phyloP scores from a whole-genome alignment of 2,888 invertebrate genomes.

The Polietes domitor region DNA sequence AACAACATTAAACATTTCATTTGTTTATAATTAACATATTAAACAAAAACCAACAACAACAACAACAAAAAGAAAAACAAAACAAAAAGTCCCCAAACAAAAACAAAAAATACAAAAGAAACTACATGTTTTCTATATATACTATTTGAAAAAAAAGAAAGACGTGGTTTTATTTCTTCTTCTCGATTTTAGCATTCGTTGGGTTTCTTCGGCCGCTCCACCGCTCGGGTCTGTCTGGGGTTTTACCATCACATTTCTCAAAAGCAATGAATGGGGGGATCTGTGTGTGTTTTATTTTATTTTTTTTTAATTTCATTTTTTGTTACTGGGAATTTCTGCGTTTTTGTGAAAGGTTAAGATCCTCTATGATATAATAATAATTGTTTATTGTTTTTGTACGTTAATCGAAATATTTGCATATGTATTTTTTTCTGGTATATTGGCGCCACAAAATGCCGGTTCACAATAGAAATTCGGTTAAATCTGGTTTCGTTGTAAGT shows the following conservation, averaged over 20 bases:
- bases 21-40: constrained; percentile 51
- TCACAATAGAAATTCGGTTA: neutral
- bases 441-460: constrained; percentile 11
- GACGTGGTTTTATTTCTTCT: constrained; percentile 39
- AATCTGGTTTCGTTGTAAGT: constrained; percentile 25
- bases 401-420: constrained; percentile 22
- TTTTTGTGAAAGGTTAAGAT: constrained; percentile 55
- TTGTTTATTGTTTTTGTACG: neutral
- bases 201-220: constrained; percentile 9
- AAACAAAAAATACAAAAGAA: constrained; percentile 29
- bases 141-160: constrained; percentile 24
- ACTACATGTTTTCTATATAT: neutral
- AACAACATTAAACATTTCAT: constrained; percentile 17
- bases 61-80: too few relatives aligned
- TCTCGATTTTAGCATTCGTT: neutral
- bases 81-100: neutral
- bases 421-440: neutral
- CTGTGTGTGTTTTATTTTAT: neutral
- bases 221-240: neutral
- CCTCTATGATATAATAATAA: constrained; percentile 43
- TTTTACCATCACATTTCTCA: neutral
- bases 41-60: constrained; percentile 41
- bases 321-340: constrained; percentile 13
- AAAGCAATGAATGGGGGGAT: neutral
- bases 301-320: neutral